Conservation (phyloP, 2,113 vertebrate genomes). For the Oriolus oriolus region DNA sequence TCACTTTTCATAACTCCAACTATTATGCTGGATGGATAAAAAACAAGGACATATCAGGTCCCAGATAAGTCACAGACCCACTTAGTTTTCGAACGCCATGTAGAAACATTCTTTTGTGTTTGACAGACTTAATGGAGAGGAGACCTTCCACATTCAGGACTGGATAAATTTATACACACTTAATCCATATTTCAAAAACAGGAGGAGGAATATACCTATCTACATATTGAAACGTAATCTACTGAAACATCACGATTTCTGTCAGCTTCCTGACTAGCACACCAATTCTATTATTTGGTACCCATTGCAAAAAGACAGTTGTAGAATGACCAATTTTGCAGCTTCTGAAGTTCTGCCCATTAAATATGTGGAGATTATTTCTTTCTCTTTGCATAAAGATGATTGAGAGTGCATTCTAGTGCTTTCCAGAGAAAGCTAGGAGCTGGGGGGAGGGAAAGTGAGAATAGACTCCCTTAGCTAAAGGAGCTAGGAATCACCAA, state of each 20-base stretch:
- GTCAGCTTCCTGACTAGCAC: background rate
- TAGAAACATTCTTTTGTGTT: background rate
- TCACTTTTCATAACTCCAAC: background rate
- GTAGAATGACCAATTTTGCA: background rate
- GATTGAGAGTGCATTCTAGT: background rate
- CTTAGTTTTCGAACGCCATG: background rate
- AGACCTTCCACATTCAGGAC: background rate
- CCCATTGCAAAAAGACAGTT: background rate
- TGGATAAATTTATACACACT: background rate
- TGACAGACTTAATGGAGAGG: background rate
- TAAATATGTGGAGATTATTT: background rate
- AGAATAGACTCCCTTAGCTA: background rate
- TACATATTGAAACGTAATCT: background rate
- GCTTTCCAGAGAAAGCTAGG: background rate
- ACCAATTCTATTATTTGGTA: background rate
- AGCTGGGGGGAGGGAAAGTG: background rate
- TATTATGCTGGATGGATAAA: background rate
- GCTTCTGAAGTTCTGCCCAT: background rate
- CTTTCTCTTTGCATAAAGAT: background rate
- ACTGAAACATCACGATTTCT: background rate
- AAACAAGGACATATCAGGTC: background rate
- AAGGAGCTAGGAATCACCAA: background rate
- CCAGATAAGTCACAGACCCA: background rate
- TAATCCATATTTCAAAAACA: background rate
- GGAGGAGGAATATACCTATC: background rate